phyloP scores from a whole-genome alignment of 1,140 invertebrate species.

The Gyrodactylus salaris region DNA sequence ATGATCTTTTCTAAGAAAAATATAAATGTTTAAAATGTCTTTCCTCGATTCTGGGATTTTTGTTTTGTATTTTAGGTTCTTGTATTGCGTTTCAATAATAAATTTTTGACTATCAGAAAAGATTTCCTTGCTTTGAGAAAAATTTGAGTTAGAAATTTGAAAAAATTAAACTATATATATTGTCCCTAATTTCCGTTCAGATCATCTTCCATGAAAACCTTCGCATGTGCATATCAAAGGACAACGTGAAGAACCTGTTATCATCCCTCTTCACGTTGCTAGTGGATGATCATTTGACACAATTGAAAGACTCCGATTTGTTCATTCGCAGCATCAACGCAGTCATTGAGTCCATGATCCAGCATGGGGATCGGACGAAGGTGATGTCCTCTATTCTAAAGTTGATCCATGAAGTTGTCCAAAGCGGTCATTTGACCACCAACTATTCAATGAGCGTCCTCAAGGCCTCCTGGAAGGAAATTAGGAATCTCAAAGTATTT shows the following conservation, averaged over 20 bases:
- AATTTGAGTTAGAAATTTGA: too few relatives aligned
- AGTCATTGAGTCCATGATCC: neutral
- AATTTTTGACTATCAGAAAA: too few relatives aligned
- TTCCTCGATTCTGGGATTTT: too few relatives aligned
- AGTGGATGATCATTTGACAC: neutral
- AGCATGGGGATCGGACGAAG: neutral
- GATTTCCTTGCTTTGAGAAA: too few relatives aligned
- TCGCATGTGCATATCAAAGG: neutral
- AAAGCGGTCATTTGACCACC: neutral
- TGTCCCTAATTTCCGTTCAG: neutral
- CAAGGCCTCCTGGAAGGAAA: neutral
- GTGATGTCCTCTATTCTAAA: neutral
- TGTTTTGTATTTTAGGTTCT: neutral
- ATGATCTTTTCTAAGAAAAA: too few relatives aligned
- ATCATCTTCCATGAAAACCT: neutral
- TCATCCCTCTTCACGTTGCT: neutral
- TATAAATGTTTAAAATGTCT: too few relatives aligned
- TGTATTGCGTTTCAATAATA: neutral
- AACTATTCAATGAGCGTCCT: neutral
- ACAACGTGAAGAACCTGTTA: neutral
- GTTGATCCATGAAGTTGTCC: neutral
- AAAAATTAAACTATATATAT: too few relatives aligned
- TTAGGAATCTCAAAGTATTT: neutral
- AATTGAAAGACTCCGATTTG: neutral
- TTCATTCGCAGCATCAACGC: neutral